Evolutionary conservation across 1,140 invertebrate genomes (phyloP), one percentile per base, ranked within the genome.

Genomic region (Octopus sinensis): DNA sequence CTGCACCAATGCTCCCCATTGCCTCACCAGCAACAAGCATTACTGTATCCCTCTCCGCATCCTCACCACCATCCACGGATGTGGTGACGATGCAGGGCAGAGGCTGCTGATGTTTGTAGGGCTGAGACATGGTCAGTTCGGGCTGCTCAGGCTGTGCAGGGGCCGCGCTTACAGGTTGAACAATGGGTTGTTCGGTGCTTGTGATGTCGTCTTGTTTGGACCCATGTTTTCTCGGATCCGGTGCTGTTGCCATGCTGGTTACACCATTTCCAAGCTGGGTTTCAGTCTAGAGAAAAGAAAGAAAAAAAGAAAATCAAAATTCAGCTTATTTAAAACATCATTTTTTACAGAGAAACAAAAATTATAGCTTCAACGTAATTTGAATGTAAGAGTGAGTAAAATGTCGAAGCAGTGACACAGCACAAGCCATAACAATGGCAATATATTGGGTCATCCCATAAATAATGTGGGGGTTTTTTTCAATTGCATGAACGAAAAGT

Each of bases 91-190:
- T 85, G 62, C 80, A 78, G 53, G 86, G 83, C 54, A 85, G 80
- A 53, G 77, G 12, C 13, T 76, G 43, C 54, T 82, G 83, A 23
- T 79, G 80, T 43, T 81, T 77, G 68, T 79, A 82, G 76, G 80
- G 80, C 80, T 79, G 81, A 53, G 82, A 85, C 88, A 89, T 88
- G 79, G 81, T 88, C 80, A 89, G 86, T 76, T 86, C 81, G 73
- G 84, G 83, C 80, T 84, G 83, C 83, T 88, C 86, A 53, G 88
- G 83, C 79, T 86, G 84, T 54, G 87, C 85, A 78, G 88, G 79
- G 71, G 86, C 85, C 68, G 85, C 83, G 78, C 86, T 77, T 80
- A 86, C 80, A 9, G 85, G 81, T 76, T 86, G 83, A 71, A n/a
- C 68, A 71, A 71, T 23, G 4, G 84, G 84, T 80, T 82, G 81